Evolutionary conservation across 2,888 invertebrate species (phyloP).

Genomic region (Mythimna loreyi): DNA sequence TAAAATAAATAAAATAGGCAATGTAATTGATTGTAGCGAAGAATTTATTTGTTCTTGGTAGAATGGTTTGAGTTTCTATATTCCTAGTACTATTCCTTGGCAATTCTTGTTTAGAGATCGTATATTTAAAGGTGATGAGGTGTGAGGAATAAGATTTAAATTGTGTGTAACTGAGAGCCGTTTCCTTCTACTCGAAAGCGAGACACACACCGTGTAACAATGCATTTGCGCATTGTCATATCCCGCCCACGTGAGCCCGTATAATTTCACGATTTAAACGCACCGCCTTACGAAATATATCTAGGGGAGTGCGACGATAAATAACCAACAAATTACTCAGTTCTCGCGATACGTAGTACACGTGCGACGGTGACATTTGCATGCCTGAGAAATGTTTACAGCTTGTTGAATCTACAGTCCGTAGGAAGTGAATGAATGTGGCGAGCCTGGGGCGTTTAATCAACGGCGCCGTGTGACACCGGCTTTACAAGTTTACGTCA

Average conservation of each 20-base stretch:
- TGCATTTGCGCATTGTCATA: conserved; percentile 87
- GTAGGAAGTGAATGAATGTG: conserved; percentile 67
- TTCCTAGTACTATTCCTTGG: conserved; percentile 7
- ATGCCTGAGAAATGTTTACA: conserved; percentile 83
- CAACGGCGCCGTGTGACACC: conserved; percentile 59
- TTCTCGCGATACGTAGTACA: conserved; percentile 76
- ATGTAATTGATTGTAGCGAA: conserved; percentile 12
- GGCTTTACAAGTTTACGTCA: conserved; percentile 44
- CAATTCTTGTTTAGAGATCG: conserved; percentile 4
- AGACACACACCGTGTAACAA: conserved; percentile 66
- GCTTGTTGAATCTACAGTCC: conserved; percentile 66
- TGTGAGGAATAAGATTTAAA: conserved; percentile 17
- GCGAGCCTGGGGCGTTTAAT: conserved; percentile 66
- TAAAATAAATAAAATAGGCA: conserved; percentile 38
- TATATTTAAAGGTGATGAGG: conserved; percentile 5
- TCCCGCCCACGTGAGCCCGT: conserved; percentile 83
- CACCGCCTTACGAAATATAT: conserved; percentile 85
- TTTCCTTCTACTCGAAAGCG: conserved; percentile 40
- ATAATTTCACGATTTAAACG: conserved; percentile 88
- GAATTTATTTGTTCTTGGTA: conserved; percentile 21
- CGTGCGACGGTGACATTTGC: conserved; percentile 84
- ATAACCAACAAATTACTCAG: conserved; percentile 88
- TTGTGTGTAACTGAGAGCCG: conserved; percentile 14
- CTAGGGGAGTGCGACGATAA: conserved; percentile 81
- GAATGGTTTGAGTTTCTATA: conserved; percentile 8